Percentiles rank a stretch among this genome's conserved stretches.
Evolutionary conservation across 2,888 invertebrate species (phyloP).

Genomic region (Xanthorhoe designata): DNA sequence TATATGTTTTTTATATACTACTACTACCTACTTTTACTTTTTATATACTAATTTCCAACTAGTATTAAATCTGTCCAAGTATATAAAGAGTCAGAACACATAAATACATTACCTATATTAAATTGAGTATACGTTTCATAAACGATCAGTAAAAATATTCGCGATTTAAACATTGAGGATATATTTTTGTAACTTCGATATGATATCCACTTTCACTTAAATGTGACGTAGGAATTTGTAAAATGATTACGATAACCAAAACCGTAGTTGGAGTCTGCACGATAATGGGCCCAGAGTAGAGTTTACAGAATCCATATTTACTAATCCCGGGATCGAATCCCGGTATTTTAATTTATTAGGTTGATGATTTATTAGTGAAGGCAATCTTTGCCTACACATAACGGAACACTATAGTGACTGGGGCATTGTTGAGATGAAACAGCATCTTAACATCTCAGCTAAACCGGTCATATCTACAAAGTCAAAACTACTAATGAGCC

Average conservation of each 20-base stretch:
- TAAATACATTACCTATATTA: no score
- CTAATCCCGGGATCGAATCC: neutral
- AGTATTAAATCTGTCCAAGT: no score
- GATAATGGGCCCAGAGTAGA: conserved; percentile 15
- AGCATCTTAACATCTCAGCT: no score
- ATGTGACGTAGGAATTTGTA: conserved; percentile 38
- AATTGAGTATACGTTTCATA: no score
- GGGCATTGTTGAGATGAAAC: no score
- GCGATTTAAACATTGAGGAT: conserved; percentile 2
- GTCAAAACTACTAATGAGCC: no score
- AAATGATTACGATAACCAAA: conserved; percentile 26
- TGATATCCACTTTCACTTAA: conserved; percentile 35
- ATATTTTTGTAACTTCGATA: conserved; percentile 13
- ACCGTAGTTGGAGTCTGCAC: conserved; percentile 17
- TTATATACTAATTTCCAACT: no score
- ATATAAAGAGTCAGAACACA: no score
- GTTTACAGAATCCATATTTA: neutral
- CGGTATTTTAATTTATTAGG: neutral
- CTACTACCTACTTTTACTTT: no score
- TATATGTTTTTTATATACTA: no score
- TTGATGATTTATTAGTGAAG: neutral
- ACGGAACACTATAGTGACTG: no score
- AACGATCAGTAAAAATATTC: neutral
- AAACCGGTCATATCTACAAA: no score
- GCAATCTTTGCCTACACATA: neutral